Base-by-base conservation (phyloP, 2,797 vertebrate genomes). In the Lindbergichthys nudifrons region DNA sequence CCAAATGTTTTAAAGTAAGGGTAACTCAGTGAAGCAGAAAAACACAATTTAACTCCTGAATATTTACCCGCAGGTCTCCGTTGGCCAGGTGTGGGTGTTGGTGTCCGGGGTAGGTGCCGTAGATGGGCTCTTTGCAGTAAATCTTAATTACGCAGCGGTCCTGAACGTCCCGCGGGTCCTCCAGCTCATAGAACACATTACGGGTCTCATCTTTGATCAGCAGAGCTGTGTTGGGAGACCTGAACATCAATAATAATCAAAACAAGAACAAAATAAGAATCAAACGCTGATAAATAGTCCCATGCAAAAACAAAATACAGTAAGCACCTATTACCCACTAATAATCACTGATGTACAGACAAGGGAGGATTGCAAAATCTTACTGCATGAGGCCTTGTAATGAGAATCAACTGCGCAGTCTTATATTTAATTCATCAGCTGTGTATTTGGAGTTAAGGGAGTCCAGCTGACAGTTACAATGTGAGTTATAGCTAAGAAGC, bases 111-210 rank as follows among this genome's bases (percentile, higher is more conserved):
- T 98, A 98, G 0, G 97, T 97, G 30, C 96, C 94, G 1, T 97
- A 98, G 64, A 98, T 93, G 0, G 97, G 96, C 83, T 99, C 98
- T 86, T 99, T 98, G 77, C 97, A 95, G 87, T 99, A 99, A 83
- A 99, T 99, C 93, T 99, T 99, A 72, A 99, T 98, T 70, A 99
- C 96, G 51, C 98, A 98, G 80, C 97, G 96, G 92, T 99, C 98
- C 89, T 98, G 97, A 73, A 99, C 96, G 60, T 99, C 97, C 0
- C 98, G 95, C 26, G 98, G 97, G 19, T 99, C 98, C 92, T 99
- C 98, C 91, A 99, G 95, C 92, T 99, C 97, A 0, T 98, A 99
- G 95, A 99, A 99, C 89, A 99, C 95, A 0, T 99, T 99, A 0
- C 98, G 95, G 0, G 97, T 95, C 93, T 99, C 97, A 8, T 99